Evolutionary conservation across 2,888 invertebrate genomes (phyloP).

Genomic region (Cephus rjabovi): DNA sequence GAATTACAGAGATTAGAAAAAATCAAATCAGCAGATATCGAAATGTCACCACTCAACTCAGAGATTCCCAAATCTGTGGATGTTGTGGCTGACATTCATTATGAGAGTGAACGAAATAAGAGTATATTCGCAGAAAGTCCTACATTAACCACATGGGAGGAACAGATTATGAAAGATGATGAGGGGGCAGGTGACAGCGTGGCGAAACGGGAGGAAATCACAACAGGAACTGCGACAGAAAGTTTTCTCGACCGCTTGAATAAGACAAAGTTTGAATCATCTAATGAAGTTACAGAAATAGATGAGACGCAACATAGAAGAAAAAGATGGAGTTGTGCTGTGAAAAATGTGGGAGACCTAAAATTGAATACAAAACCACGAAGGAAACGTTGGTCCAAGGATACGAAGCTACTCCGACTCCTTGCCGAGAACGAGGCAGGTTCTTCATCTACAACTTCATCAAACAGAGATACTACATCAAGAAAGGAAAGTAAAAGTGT

Average conservation of each 20-base stretch:
- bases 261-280: background rate
- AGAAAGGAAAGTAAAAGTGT: slow-evolving; percentile 5
- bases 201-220: slow-evolving; percentile 29
- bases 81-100: slow-evolving; percentile 51
- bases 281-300: background rate
- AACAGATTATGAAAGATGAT: background rate
- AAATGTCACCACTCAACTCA: slow-evolving; percentile 3
- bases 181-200: background rate
- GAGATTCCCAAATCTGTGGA: slow-evolving; percentile 30
- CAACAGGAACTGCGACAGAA: slow-evolving; percentile 18
- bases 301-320: background rate
- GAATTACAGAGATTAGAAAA: slow-evolving; percentile 1
- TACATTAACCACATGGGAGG: background rate
- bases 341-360: background rate
- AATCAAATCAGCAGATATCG: slow-evolving; percentile 20
- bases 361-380: slow-evolving; percentile 25
- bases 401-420: slow-evolving; percentile 31
- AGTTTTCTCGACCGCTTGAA: background rate
- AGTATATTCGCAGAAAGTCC: background rate
- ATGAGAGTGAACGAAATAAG: slow-evolving; percentile 18
- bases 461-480: slow-evolving; percentile 6
- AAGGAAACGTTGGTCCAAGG: slow-evolving; percentile 54
- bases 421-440: slow-evolving; percentile 9
- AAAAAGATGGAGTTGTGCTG: background rate
- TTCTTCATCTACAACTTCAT: slow-evolving; percentile 11